Percentiles rank a stretch among this genome's conserved stretches.
Evolutionary conservation across 1,140 invertebrate genomes (phyloP).

Genomic region (Trachelipus rathkii): DNA sequence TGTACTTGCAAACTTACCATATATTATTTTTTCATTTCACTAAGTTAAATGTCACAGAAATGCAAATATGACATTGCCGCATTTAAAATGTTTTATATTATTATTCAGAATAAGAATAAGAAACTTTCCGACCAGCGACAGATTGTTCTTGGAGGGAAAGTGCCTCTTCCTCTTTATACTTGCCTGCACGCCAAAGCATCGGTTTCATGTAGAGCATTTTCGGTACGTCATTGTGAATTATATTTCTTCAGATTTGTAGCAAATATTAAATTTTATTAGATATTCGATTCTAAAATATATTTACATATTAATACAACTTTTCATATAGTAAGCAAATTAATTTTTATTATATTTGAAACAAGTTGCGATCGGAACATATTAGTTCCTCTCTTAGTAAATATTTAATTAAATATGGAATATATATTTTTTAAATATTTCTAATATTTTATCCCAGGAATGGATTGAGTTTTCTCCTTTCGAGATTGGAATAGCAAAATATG

Average conservation of each 20-base stretch:
- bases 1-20: too few species aligned
- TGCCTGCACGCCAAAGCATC: slow-evolving; percentile 56
- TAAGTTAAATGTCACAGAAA: too few species aligned
- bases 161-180: slow-evolving; percentile 54
- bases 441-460: slow-evolving; percentile 51
- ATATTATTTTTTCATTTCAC: too few species aligned
- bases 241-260: background rate
- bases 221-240: slow-evolving; percentile 47
- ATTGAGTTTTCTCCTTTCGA: slow-evolving; percentile 56
- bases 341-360: background rate
- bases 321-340: background rate
- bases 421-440: too few species aligned
- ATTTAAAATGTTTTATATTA: background rate
- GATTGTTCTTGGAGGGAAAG: slow-evolving; percentile 50
- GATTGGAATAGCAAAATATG: slow-evolving; percentile 56
- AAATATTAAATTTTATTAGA: background rate
- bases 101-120: slow-evolving; percentile 49
- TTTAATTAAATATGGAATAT: too few species aligned
- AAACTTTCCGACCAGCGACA: slow-evolving; percentile 51
- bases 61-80: too few species aligned
- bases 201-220: slow-evolving; percentile 54
- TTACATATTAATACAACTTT: slow-evolving; percentile 17
- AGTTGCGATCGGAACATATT: background rate
- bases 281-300: background rate
- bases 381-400: too few species aligned